Percentiles rank a stretch among this genome's conserved stretches.
Evolutionary conservation across 2,888 invertebrate genomes (phyloP).

Genomic region (Sinelater perroti): DNA sequence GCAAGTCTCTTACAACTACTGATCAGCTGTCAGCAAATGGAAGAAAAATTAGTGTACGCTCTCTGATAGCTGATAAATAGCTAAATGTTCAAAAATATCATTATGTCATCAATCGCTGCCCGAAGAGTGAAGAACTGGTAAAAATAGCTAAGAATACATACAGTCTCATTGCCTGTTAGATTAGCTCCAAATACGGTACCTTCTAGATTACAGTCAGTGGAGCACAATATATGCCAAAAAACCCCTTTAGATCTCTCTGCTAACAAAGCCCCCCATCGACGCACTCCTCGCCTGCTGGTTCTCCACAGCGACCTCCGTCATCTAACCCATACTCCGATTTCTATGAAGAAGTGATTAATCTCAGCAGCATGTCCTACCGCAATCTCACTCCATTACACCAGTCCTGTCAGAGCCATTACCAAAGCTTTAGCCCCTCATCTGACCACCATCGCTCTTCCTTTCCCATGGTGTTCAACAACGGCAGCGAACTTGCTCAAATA

Average conservation of each 20-base stretch:
- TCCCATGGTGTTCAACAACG: constrained; percentile 60
- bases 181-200: constrained; percentile 51
- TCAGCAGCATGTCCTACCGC: constrained; percentile 75
- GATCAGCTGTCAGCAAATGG: constrained; percentile 65
- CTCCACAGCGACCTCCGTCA: constrained; percentile 71
- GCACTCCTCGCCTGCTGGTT: constrained; percentile 69
- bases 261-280: constrained; percentile 69
- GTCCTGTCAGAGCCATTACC: constrained; percentile 63
- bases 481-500: constrained; percentile 62
- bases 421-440: constrained; percentile 70
- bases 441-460: constrained; percentile 56
- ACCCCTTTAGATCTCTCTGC: constrained; percentile 92
- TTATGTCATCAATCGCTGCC: constrained; percentile 89
- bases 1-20: constrained; percentile 63
- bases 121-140: constrained; percentile 92
- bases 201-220: constrained; percentile 48
- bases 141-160: constrained; percentile 79
- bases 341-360: constrained; percentile 78
- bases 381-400: constrained; percentile 69
- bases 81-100: constrained; percentile 87
- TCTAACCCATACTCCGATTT: constrained; percentile 70
- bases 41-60: constrained; percentile 88
- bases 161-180: constrained; percentile 43
- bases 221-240: constrained; percentile 64
- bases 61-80: constrained; percentile 94